A percentile compares a stretch with the other conserved stretches of the same genome.
Evolutionary conservation across 1,140 invertebrate species (phyloP).

Genomic region (Pseudoatta argentina): DNA sequence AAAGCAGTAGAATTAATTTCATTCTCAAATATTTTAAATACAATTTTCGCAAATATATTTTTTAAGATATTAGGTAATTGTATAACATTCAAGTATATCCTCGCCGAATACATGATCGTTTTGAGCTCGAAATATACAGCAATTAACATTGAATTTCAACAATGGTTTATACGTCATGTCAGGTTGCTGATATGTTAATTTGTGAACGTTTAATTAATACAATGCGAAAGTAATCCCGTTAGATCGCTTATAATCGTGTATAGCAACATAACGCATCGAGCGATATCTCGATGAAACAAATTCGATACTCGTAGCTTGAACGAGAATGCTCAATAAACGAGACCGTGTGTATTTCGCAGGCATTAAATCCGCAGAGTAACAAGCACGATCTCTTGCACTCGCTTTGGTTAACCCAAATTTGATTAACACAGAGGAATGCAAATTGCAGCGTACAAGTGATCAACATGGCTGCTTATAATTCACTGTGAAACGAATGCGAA

Average conservation of each 20-base stretch:
- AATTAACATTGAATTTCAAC: not conserved
- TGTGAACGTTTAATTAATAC: conserved; percentile 19
- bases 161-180: conserved; percentile 20
- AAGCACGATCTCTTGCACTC: conserved; percentile 39
- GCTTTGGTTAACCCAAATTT: conserved; percentile 45
- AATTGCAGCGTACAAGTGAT: conserved; percentile 46
- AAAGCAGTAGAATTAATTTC: not conserved
- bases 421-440: conserved; percentile 32
- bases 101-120: not conserved
- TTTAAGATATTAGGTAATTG: not conserved
- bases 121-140: not conserved
- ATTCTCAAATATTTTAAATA: not conserved
- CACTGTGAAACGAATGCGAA: not conserved
- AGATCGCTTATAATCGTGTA: conserved; percentile 25
- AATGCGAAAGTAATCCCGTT: conserved; percentile 39
- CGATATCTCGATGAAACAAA: conserved; percentile 24
- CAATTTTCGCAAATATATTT: not conserved
- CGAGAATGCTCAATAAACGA: conserved; percentile 44
- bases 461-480: conserved; percentile 28
- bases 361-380: conserved; percentile 48
- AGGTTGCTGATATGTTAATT: conserved; percentile 45
- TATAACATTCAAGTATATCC: not conserved
- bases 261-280: conserved; percentile 19
- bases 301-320: conserved; percentile 30
- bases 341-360: conserved; percentile 6